Base-by-base conservation (phyloP, 2,113 vertebrate species). In the Cryptotis parvus region DNA sequence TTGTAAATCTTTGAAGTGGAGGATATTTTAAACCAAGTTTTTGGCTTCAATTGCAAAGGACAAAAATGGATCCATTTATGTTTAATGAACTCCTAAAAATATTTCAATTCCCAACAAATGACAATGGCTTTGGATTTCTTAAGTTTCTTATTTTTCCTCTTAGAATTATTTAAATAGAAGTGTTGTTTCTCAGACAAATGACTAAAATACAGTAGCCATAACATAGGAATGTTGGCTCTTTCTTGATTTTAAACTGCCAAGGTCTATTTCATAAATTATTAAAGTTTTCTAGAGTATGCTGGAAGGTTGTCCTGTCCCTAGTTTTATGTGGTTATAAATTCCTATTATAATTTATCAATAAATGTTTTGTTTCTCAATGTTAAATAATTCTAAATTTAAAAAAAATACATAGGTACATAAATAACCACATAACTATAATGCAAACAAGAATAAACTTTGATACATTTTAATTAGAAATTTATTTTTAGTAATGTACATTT, bases 1-100 rank as follows among this genome's bases (percentile, higher is more conserved):
- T 61, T 73, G 20, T 91, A 92, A 95, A 89, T 91, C 90, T 94
- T 80, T 41, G 87, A 91, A 15, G 92, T 63, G 72, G 95, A 94
- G 77, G 81, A 75, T 26, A 72, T 89, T 94, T 94, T 92, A 74
- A 87, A 20, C 45, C n/a, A 91, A 92, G 31, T 35, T 81, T 93
- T 93, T 92, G 94, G 69, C 33, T 63, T 69, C 33, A 86, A 33
- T 73, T 93, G 55, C 72, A 79, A 87, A 81, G 7, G 49, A 9
- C 20, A 78, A 70, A 92, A 90, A 79, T 70, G 90, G 91, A 73
- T 65, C 22, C 39, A 61, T 37, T 87, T 24, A 52, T 83, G 43
- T 88, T 90, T 81, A 24, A 70, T 69, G 86, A 75, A 84, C 72
- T 41, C 31, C 66, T 92, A 58, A 35, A 29, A 82, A 45, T 84